These are phyloP conservation scores for Chrysaora quinquecirrha DNA, from an alignment of 30 jellyfish, hydroid and myxozoan species.

Conservation along the genomic window DNA sequence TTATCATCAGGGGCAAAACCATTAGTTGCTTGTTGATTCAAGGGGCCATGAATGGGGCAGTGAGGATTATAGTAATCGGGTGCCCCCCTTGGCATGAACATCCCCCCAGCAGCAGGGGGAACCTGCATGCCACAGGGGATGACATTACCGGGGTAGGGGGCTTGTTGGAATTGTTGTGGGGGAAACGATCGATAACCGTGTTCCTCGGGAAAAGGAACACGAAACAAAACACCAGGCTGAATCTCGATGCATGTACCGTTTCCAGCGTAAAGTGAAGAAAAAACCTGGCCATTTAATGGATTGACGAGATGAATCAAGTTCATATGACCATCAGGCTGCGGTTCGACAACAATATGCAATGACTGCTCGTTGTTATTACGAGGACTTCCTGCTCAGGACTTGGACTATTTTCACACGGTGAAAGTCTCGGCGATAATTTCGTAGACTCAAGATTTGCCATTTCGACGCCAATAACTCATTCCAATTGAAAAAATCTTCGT, in stretches of 20 bases:
- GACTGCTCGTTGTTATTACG: slow-evolving; percentile 82
- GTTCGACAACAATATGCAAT: slow-evolving; percentile 90
- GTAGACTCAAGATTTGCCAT: slow-evolving; percentile 49
- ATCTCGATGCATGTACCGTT: slow-evolving; percentile 94
- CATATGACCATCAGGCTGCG: slow-evolving; percentile 95
- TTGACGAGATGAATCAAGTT: slow-evolving; percentile 85
- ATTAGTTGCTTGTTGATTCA: slow-evolving; percentile 28
- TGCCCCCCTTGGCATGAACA: slow-evolving; percentile 63
- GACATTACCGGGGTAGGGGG: slow-evolving; percentile 46
- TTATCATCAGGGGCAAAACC: slow-evolving; percentile 59
- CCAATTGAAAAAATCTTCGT: background rate
- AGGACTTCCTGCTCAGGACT: slow-evolving; percentile 88
- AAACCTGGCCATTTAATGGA: slow-evolving; percentile 89
- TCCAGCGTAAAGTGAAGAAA: slow-evolving; percentile 86
- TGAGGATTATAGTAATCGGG: slow-evolving; percentile 65
- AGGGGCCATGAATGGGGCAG: slow-evolving; percentile 89
- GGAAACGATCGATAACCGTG: slow-evolving; percentile 81
- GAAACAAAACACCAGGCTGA: slow-evolving; percentile 95
- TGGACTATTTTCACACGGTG: slow-evolving; percentile 69
- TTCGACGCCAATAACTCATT: background rate
- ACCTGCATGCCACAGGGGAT: slow-evolving; percentile 59
- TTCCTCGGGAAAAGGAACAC: slow-evolving; percentile 97
- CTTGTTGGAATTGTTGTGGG: slow-evolving; percentile 61
- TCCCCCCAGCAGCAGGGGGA: slow-evolving; percentile 58
- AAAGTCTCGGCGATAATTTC: slow-evolving; percentile 57